A percentile compares a stretch with the other conserved stretches of the same genome.
phyloP scores from a whole-genome alignment of 2,888 invertebrate genomes.

The Palloptera scutellata region DNA sequence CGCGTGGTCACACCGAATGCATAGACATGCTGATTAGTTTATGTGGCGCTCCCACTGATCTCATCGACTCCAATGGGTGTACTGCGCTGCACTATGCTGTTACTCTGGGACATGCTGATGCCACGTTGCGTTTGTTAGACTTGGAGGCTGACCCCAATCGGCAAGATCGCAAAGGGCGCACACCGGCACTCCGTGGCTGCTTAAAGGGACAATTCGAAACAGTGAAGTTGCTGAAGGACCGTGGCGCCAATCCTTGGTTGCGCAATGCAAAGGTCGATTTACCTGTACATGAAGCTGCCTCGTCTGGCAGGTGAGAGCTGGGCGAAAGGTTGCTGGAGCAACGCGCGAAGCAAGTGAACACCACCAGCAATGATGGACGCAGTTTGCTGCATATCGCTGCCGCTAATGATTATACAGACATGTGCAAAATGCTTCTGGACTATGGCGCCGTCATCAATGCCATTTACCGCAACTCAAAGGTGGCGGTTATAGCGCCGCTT shows the following conservation, averaged over 20 bases:
- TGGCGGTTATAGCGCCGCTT: conserved; percentile 86
- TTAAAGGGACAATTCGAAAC: conserved; percentile 95
- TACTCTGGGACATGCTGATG: conserved; percentile 93
- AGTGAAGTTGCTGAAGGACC: conserved; percentile 74
- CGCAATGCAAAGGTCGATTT: conserved; percentile 93
- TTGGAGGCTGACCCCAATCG: conserved; percentile 91
- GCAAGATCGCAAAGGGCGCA: conserved; percentile 91
- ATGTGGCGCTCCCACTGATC: conserved; percentile 88
- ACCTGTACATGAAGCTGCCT: conserved; percentile 94
- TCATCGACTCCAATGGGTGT: conserved; percentile 92
- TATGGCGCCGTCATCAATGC: conserved; percentile 86
- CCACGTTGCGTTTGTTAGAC: conserved; percentile 86
- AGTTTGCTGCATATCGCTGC: conserved; percentile 95
- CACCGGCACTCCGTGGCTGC: conserved; percentile 93
- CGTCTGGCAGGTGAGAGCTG: conserved; percentile 87
- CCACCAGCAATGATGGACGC: conserved; percentile 91
- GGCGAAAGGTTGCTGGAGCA: conserved; percentile 88
- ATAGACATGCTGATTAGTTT: conserved; percentile 86
- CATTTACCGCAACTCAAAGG: conserved; percentile 82
- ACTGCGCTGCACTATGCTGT: conserved; percentile 97
- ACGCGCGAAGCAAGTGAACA: conserved; percentile 83
- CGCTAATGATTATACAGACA: conserved; percentile 90
- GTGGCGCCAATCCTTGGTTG: conserved; percentile 90
- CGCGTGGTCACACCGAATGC: conserved; percentile 92
- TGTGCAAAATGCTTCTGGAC: conserved; percentile 88